Evolutionary conservation across 2,888 invertebrate species (phyloP).

Genomic region (Zelleria hepariella): DNA sequence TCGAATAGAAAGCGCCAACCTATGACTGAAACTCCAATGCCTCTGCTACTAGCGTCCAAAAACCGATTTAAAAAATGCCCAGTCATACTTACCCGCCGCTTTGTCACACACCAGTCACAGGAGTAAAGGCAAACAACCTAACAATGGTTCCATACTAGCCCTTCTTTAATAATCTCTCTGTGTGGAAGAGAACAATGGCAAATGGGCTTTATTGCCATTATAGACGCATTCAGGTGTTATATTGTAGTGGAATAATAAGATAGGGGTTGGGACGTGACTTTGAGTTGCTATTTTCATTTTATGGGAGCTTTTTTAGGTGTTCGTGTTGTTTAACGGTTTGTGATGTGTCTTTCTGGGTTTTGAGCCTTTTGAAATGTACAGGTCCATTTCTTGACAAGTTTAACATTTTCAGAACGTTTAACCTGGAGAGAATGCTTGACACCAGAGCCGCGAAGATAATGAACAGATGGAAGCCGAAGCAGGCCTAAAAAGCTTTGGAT

Average conservation of each 20-base stretch:
- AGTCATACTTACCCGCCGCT: neutral
- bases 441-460: too few species aligned
- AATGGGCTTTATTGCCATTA: constrained; percentile 58
- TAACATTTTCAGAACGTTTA: too few species aligned
- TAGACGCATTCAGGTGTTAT: constrained; percentile 61
- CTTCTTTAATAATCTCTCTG: constrained; percentile 64
- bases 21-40: too few species aligned
- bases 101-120: neutral
- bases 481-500: too few species aligned
- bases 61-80: neutral
- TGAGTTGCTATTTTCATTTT: neutral
- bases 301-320: neutral
- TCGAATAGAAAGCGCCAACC: too few species aligned
- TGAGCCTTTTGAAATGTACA: too few species aligned
- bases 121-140: neutral
- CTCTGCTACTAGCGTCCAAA: neutral
- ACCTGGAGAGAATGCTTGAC: too few species aligned
- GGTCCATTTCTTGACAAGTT: too few species aligned
- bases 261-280: constrained; percentile 20
- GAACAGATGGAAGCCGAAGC: too few species aligned
- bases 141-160: constrained; percentile 36
- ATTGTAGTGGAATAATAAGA: constrained; percentile 51
- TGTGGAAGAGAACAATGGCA: constrained; percentile 59
- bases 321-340: neutral
- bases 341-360: too few species aligned